These are phyloP conservation scores for Tipula unca DNA, from an alignment of 2,888 invertebrate genomes.

Conservation along the genomic window DNA sequence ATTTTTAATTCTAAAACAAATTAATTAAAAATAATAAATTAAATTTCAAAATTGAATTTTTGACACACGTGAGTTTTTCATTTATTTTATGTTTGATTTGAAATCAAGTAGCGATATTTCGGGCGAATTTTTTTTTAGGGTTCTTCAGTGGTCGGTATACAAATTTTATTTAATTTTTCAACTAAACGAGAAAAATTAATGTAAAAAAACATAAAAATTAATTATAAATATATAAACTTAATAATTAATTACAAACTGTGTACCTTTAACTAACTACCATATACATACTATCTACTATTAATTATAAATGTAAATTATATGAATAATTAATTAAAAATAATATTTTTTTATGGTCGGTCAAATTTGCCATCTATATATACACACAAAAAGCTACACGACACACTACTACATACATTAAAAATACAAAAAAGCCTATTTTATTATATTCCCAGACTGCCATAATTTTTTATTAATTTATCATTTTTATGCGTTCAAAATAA, in stretches of 20 bases:
- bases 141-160: not conserved
- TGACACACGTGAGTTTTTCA: not conserved
- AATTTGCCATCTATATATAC: not conserved
- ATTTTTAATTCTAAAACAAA: not conserved
- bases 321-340: not conserved
- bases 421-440: not conserved
- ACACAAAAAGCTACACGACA: not conserved
- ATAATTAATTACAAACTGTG: not conserved
- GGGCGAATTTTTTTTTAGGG: not conserved
- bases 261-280: not conserved
- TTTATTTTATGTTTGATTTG: not conserved
- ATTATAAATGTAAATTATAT: not conserved
- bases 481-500: not conserved
- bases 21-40: slow-evolving; percentile 1
- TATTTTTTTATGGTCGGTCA: not conserved
- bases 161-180: not conserved
- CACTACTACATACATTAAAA: not conserved
- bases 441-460: not conserved
- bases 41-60: slow-evolving; percentile 14
- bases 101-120: not conserved
- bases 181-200: not conserved
- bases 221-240: not conserved
- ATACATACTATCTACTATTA: not conserved
- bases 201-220: not conserved
- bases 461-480: not conserved